These are phyloP conservation scores for Coboldia fuscipes DNA, from an alignment of 1,140 invertebrate genomes.

Conservation along the genomic window DNA sequence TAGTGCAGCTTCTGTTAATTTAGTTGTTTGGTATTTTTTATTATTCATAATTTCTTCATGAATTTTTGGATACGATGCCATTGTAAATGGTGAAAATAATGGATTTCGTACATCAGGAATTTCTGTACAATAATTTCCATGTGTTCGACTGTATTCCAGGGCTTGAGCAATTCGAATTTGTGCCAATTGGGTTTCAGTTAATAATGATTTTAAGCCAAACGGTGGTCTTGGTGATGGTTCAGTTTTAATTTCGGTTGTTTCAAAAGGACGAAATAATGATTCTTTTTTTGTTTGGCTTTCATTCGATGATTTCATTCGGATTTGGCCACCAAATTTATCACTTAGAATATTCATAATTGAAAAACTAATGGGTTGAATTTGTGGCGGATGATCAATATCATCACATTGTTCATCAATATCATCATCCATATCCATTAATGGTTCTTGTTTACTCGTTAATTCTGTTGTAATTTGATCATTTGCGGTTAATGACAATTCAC, in stretches of 20 bases:
- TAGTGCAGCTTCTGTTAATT: slow-evolving; percentile 1
- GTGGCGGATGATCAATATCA: slow-evolving; percentile 11
- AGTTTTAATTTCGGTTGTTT: slow-evolving; percentile 4
- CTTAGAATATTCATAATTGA: slow-evolving; percentile 21
- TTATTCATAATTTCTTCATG: slow-evolving; percentile 20
- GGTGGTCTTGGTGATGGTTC: not conserved
- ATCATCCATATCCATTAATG: slow-evolving; percentile 18
- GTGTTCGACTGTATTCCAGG: slow-evolving; percentile 16
- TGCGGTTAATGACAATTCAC: no score
- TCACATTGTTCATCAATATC: slow-evolving; percentile 10
- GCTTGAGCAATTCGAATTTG: no score
- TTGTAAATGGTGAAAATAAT: not conserved
- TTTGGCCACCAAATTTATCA: slow-evolving; percentile 14
- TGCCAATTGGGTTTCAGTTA: no score
- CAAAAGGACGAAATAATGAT: slow-evolving; percentile 13
- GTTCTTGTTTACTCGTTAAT: slow-evolving; percentile 1
- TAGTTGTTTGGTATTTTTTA: slow-evolving; percentile 10
- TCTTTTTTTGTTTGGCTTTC: not conserved
- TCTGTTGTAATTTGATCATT: not conserved
- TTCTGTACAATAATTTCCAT: no score
- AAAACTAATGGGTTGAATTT: slow-evolving; percentile 16
- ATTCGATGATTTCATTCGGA: slow-evolving; percentile 1
- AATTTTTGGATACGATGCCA: slow-evolving; percentile 19
- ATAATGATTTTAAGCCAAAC: not conserved
- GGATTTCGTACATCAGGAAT: not conserved